Evolutionary conservation across 1,140 invertebrate genomes (phyloP).

Genomic region (Agraylea sexmaculata): DNA sequence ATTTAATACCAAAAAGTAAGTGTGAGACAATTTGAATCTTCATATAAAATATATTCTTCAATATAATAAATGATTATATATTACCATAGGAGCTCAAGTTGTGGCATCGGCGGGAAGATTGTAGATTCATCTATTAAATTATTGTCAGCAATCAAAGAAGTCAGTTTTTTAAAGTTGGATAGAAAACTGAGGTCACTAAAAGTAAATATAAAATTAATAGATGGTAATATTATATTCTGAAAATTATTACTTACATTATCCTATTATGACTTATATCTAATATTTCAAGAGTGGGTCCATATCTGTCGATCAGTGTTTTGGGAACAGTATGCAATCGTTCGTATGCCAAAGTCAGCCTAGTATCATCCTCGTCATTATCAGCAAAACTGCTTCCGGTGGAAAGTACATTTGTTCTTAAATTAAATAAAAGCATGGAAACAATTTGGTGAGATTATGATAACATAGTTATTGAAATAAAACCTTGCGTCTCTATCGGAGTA

Average conservation of each 20-base stretch:
- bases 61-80: background rate
- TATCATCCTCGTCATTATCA: conserved; percentile 31
- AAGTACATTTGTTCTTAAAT: too few species aligned
- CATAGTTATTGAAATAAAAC: background rate
- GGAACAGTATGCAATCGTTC: conserved; percentile 44
- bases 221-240: conserved; percentile 10
- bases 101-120: conserved; percentile 46
- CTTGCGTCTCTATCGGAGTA: conserved; percentile 7
- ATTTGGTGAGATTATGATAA: background rate
- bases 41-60: background rate
- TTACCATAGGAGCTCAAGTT: conserved; percentile 50
- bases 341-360: conserved; percentile 44
- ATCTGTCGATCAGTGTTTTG: conserved; percentile 42
- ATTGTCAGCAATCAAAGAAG: conserved; percentile 56
- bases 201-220: conserved; percentile 22
- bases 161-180: conserved; percentile 52
- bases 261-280: conserved; percentile 62
- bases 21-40: too few species aligned
- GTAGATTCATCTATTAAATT: conserved; percentile 47
- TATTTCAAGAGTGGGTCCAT: conserved; percentile 40
- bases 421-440: background rate
- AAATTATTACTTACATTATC: conserved; percentile 44
- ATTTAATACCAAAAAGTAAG: too few species aligned
- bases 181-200: conserved; percentile 57
- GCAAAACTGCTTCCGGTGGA: conserved; percentile 4